These are phyloP conservation scores for Odobenus rosmarus DNA, from an alignment of 2,113 vertebrate genomes.

Conservation along the genomic window DNA sequence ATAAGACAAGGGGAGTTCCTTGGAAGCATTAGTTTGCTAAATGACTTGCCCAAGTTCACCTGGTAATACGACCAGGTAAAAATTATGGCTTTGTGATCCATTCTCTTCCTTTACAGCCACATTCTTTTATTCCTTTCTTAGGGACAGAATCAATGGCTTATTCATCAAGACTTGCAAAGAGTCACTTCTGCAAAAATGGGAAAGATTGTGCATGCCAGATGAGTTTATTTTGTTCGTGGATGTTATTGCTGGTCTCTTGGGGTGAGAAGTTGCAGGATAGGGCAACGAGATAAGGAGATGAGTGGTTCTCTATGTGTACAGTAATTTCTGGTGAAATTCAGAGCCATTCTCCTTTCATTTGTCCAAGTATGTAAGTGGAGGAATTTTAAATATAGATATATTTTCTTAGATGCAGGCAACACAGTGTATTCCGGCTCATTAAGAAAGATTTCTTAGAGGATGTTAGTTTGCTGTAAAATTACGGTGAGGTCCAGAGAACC, in stretches of 20 bases:
- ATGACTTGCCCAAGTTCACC: slow-evolving; percentile 7
- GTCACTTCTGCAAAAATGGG: background rate
- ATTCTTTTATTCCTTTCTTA: background rate
- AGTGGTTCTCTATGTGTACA: background rate
- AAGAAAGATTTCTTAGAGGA: background rate
- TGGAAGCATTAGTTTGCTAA: background rate
- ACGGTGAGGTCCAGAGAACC: background rate
- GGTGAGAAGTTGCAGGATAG: background rate
- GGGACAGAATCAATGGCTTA: background rate
- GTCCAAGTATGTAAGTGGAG: background rate
- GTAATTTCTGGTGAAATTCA: background rate
- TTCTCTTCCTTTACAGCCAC: background rate
- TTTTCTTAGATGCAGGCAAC: background rate
- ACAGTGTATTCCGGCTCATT: background rate
- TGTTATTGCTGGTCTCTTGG: background rate
- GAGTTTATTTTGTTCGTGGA: background rate
- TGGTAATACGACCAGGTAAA: background rate
- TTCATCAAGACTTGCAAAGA: background rate
- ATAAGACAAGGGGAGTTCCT: background rate
- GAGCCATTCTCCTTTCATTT: background rate
- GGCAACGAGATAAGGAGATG: background rate
- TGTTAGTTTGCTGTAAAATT: background rate
- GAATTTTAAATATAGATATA: background rate
- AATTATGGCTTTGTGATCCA: background rate
- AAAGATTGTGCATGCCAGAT: background rate